phyloP scores from a whole-genome alignment of 2,797 vertebrate genomes.

The Pteronotus mesoamericanus region DNA sequence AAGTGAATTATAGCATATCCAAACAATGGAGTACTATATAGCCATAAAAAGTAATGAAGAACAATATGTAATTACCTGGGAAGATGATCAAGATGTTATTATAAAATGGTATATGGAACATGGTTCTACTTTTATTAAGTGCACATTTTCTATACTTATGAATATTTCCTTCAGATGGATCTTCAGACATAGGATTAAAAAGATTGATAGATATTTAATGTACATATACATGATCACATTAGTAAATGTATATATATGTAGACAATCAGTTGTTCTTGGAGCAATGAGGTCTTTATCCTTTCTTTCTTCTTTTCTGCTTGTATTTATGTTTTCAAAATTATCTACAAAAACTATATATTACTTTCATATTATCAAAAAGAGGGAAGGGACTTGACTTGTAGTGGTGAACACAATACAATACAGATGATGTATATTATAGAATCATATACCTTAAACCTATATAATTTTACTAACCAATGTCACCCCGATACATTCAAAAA shows the following conservation, averaged over 20 bases:
- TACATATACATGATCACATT: background rate
- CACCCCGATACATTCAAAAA: too few species aligned
- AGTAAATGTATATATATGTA: background rate
- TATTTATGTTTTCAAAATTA: background rate
- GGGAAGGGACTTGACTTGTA: background rate
- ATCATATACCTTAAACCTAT: too few species aligned
- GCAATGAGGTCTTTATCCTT: background rate
- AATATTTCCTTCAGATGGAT: background rate
- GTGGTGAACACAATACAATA: too few species aligned
- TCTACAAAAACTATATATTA: background rate
- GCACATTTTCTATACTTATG: background rate
- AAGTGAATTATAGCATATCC: background rate
- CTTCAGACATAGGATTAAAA: background rate
- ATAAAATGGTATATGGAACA: background rate
- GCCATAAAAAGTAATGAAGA: background rate
- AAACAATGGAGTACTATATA: background rate
- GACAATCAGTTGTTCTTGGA: background rate
- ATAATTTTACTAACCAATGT: too few species aligned
- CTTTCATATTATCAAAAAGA: background rate
- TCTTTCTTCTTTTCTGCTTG: background rate
- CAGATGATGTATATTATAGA: too few species aligned
- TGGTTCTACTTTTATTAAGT: background rate
- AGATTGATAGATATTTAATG: background rate
- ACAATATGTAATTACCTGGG: background rate
- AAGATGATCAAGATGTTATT: background rate